Evolutionary conservation across 2,888 invertebrate species (phyloP).

Genomic region (Noctua fimbriata): DNA sequence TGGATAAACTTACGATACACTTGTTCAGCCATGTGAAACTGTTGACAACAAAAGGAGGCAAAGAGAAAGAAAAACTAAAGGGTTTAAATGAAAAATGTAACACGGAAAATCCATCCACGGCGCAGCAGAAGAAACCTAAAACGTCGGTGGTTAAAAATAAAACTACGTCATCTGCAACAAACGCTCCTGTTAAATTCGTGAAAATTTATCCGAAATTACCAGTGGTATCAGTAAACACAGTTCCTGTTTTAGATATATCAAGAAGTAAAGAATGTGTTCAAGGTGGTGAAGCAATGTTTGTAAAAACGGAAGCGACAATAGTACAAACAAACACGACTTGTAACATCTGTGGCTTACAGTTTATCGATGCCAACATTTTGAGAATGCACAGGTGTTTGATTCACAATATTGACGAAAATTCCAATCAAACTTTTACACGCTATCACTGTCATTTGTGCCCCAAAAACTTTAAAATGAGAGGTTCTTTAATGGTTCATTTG

Average conservation of each 20-base stretch:
- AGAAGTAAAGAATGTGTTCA: constrained; percentile 71
- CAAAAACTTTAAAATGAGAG: constrained; percentile 95
- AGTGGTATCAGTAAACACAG: constrained; percentile 81
- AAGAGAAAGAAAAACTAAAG: constrained; percentile 65
- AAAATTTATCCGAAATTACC: constrained; percentile 88
- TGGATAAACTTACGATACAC: constrained; percentile 96
- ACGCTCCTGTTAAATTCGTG: constrained; percentile 83
- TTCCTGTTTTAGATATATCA: constrained; percentile 82
- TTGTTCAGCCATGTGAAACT: constrained; percentile 93
- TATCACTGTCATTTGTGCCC: constrained; percentile 94
- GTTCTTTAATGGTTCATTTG: constrained; percentile 95
- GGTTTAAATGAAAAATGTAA: constrained; percentile 67
- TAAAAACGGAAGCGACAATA: constrained; percentile 77
- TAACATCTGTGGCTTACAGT: constrained; percentile 93
- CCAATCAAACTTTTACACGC: constrained; percentile 82
- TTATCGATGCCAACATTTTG: constrained; percentile 92
- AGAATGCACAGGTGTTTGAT: constrained; percentile 94
- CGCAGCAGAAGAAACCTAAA: constrained; percentile 80
- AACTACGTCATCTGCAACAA: constrained; percentile 72
- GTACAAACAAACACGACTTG: constrained; percentile 85
- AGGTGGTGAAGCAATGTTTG: constrained; percentile 71
- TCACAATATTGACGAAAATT: constrained; percentile 88
- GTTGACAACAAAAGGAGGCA: constrained; percentile 69
- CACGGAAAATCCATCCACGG: constrained; percentile 70
- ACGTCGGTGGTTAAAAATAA: constrained; percentile 85